Conservation (phyloP, 2,888 invertebrate genomes). For the Acrobasis repandana region DNA sequence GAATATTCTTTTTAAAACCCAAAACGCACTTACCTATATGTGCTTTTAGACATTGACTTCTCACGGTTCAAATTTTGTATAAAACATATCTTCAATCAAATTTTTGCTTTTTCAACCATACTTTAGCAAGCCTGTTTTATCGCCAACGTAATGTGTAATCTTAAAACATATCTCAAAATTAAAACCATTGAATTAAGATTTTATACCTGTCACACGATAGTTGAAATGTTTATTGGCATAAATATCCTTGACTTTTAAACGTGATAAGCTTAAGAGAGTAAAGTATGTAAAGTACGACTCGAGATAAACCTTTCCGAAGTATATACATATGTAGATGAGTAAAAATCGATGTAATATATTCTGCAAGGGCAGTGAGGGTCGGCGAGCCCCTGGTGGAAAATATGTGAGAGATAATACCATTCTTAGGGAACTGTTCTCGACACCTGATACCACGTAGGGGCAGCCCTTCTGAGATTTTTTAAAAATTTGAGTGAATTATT, state of each 20-base stretch:
- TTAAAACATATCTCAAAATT: not conserved
- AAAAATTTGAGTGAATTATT: slow-evolving; percentile 50
- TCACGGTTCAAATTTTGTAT: no score
- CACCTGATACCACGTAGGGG: slow-evolving; percentile 73
- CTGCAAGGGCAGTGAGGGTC: slow-evolving; percentile 54
- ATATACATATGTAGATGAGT: slow-evolving; percentile 44
- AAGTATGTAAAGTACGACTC: slow-evolving; percentile 21
- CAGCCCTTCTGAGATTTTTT: slow-evolving; percentile 39
- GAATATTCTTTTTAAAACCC: no score
- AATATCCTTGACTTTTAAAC: slow-evolving; percentile 22
- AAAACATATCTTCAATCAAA: not conserved
- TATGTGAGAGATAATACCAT: slow-evolving; percentile 74
- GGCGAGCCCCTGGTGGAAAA: slow-evolving; percentile 63
- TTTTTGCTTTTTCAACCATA: no score
- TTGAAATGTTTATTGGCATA: slow-evolving; percentile 18
- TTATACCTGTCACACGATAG: slow-evolving; percentile 15
- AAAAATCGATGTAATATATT: slow-evolving; percentile 72
- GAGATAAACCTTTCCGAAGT: slow-evolving; percentile 37
- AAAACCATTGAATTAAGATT: slow-evolving; percentile 16
- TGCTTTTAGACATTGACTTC: no score
- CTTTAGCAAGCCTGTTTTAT: not conserved
- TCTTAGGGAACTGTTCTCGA: slow-evolving; percentile 68
- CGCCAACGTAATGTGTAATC: not conserved
- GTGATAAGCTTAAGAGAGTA: slow-evolving; percentile 20
- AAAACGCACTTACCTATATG: no score